Conservation (phyloP, 2,797 vertebrate species). For the Urosaurus nigricauda region DNA sequence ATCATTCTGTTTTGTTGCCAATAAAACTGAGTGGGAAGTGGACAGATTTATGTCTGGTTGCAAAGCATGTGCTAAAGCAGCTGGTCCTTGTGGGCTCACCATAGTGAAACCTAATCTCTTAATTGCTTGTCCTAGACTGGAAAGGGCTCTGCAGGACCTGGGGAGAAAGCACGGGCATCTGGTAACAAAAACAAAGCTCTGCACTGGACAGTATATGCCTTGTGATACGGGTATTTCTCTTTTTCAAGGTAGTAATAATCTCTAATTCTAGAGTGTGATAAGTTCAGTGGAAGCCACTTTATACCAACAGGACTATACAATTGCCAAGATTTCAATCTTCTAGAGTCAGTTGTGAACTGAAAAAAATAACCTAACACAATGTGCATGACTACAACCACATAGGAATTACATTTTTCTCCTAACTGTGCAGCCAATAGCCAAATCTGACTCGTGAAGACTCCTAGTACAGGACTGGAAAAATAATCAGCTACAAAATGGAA, state of each 20-base stretch:
- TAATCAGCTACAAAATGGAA: too few relatives aligned
- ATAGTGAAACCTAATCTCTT: slow-evolving; percentile 23
- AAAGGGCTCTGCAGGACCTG: background rate
- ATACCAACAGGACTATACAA: background rate
- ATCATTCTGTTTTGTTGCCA: background rate
- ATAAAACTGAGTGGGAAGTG: background rate
- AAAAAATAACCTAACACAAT: too few relatives aligned
- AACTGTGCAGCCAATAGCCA: too few relatives aligned
- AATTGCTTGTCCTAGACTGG: slow-evolving; percentile 13
- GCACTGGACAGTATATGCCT: too few relatives aligned
- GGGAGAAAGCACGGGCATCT: background rate
- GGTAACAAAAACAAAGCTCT: background rate
- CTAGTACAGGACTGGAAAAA: too few relatives aligned
- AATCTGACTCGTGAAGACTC: too few relatives aligned
- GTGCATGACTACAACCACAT: background rate
- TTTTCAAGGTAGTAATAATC: background rate
- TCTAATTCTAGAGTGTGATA: background rate
- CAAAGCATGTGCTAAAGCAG: background rate
- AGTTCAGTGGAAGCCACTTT: background rate
- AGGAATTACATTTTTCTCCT: background rate
- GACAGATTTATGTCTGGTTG: slow-evolving; percentile 4
- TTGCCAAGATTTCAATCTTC: background rate
- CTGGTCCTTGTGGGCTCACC: background rate
- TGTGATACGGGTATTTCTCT: background rate
- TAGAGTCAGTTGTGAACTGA: too few relatives aligned